phyloP scores from a whole-genome alignment of 2,797 vertebrate genomes.

The Esox masquinongy region DNA sequence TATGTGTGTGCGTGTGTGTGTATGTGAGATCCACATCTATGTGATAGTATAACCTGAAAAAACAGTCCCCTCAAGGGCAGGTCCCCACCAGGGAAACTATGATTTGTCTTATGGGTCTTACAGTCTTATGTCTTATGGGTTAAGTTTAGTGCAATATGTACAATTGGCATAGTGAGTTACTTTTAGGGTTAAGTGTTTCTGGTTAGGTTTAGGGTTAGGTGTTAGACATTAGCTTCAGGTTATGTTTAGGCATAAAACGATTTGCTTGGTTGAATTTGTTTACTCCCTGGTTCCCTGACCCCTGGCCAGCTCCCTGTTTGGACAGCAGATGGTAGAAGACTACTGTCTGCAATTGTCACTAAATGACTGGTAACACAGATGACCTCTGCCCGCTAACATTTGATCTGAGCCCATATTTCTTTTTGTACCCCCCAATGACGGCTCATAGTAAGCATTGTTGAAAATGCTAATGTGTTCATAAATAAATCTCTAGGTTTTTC shows the following conservation, averaged over 20 bases:
- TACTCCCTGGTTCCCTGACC: neutral
- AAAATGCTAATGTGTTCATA: neutral
- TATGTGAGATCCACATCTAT: no score
- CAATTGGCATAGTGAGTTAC: no score
- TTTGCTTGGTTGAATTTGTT: constrained; percentile 15
- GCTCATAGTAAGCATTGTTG: neutral
- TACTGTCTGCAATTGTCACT: neutral
- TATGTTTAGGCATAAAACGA: neutral
- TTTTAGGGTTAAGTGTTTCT: no score
- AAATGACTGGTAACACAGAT: neutral
- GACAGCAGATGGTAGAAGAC: neutral
- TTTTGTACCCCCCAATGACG: neutral
- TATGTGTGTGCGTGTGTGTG: no score
- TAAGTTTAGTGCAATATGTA: no score
- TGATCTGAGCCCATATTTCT: neutral
- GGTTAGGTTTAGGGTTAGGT: no score
- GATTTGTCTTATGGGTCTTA: no score
- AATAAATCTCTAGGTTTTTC: neutral
- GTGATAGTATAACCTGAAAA: no score
- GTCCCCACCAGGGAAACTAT: no score
- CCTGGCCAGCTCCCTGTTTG: neutral
- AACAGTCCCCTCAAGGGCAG: no score
- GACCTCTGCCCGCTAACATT: neutral
- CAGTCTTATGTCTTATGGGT: no score
- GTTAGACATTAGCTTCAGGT: no score